Conservation (phyloP, 2,888 invertebrate species). For the Campoletis raptor region DNA sequence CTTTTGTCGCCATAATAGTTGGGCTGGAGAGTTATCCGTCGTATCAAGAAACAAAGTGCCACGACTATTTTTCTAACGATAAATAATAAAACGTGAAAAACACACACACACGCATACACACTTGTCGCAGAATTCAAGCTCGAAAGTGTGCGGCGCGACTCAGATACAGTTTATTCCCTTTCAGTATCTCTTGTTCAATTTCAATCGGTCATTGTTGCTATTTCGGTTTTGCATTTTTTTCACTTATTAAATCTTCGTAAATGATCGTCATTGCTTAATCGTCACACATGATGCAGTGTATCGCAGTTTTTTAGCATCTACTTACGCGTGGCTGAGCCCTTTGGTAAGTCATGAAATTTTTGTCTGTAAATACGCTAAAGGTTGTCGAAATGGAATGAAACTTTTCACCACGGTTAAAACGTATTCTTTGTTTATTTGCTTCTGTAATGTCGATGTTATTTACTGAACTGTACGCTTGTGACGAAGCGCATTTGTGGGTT, state of each 20-base stretch:
- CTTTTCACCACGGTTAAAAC: neutral
- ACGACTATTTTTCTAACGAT: neutral
- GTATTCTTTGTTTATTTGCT: neutral
- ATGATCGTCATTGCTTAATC: constrained; percentile 23
- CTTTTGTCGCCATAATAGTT: neutral
- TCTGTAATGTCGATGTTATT: neutral
- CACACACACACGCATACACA: constrained; percentile 11
- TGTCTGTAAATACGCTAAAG: neutral
- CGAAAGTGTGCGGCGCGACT: constrained; percentile 23
- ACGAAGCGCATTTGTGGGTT: neutral
- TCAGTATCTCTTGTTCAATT: neutral
- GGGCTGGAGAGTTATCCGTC: neutral
- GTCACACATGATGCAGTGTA: constrained; percentile 76
- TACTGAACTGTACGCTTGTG: neutral
- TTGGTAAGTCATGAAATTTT: constrained; percentile 77
- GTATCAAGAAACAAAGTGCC: constrained; percentile 16
- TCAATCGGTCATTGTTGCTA: neutral
- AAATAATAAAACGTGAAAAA: constrained; percentile 13
- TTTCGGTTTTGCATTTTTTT: neutral
- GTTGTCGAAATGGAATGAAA: neutral
- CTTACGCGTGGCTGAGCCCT: constrained; percentile 74
- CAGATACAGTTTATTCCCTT: neutral
- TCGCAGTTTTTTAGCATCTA: constrained; percentile 83
- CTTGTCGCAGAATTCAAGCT: constrained; percentile 14
- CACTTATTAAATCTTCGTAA: neutral